Conservation (phyloP, 2,888 invertebrate species). For the Anagyrus pseudococci region DNA sequence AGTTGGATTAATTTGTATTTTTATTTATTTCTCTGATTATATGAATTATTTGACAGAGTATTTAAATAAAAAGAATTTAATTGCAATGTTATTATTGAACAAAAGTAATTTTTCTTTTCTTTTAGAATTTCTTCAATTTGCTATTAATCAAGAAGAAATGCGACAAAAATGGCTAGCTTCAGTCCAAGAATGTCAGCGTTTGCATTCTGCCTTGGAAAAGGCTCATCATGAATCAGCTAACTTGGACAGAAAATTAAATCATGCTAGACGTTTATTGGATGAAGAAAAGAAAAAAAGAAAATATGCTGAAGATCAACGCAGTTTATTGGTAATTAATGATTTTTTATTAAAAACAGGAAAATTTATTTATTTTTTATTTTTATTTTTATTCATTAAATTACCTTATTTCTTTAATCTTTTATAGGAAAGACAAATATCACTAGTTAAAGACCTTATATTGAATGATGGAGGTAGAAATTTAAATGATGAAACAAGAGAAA, state of each 20-base stretch:
- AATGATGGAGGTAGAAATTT: conserved; percentile 74
- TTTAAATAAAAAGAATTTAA: no score
- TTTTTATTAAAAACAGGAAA: background rate
- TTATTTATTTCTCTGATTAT: no score
- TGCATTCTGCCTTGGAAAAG: conserved; percentile 75
- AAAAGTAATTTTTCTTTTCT: no score
- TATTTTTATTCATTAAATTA: background rate
- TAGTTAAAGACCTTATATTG: conserved; percentile 77
- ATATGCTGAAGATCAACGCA: conserved; percentile 75
- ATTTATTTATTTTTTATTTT: conserved; percentile 1
- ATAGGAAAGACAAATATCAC: conserved; percentile 76
- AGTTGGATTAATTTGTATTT: no score
- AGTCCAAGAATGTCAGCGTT: conserved; percentile 74
- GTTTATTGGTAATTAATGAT: conserved; percentile 68
- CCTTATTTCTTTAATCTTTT: conserved; percentile 16
- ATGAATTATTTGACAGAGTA: no score
- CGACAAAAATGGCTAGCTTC: conserved; percentile 73
- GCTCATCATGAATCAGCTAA: conserved; percentile 76
- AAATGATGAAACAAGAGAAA: conserved; percentile 82
- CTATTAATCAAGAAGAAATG: conserved; percentile 76
- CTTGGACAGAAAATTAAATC: conserved; percentile 80
- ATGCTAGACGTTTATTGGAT: conserved; percentile 81
- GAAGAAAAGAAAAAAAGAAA: conserved; percentile 77
- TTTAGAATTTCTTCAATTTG: conserved; percentile 77
- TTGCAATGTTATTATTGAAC: no score